phyloP scores from a whole-genome alignment of 2,113 vertebrate genomes.

The Epinephelus moara region DNA sequence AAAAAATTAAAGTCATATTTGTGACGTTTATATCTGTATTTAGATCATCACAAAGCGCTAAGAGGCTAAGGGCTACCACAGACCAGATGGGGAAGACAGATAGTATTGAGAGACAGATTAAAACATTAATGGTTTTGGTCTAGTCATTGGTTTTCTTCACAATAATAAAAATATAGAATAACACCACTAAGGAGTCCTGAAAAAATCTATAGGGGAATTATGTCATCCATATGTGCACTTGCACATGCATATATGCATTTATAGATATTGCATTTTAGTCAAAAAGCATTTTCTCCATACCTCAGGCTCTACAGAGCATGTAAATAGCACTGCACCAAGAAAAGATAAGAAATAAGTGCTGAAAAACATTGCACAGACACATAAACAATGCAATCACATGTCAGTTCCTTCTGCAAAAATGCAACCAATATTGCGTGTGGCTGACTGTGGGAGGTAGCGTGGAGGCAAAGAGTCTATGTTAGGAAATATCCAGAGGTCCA shows the following conservation, averaged over 20 bases:
- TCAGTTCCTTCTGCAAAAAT: conserved; percentile 30
- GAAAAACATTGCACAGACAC: neutral
- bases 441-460: conserved; percentile 52
- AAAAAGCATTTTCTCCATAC: neutral
- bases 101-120: neutral
- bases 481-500: conserved; percentile 50
- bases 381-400: conserved; percentile 35
- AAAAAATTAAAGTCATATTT: neutral
- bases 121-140: neutral
- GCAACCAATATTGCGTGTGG: conserved; percentile 34
- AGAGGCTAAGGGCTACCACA: too few species aligned
- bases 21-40: neutral
- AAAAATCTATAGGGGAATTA: neutral
- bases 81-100: neutral
- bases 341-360: neutral
- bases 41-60: neutral
- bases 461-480: conserved; percentile 35
- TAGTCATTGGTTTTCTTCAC: neutral
- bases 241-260: neutral
- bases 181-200: neutral
- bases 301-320: neutral
- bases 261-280: neutral
- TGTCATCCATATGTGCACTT: neutral
- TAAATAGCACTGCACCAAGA: neutral
- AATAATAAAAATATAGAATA: neutral